A percentile compares a stretch with the other conserved stretches of the same genome.
These are phyloP conservation scores for Pyrocephalus nanus DNA, from an alignment of 2,797 vertebrate genomes.

Conservation along the genomic window DNA sequence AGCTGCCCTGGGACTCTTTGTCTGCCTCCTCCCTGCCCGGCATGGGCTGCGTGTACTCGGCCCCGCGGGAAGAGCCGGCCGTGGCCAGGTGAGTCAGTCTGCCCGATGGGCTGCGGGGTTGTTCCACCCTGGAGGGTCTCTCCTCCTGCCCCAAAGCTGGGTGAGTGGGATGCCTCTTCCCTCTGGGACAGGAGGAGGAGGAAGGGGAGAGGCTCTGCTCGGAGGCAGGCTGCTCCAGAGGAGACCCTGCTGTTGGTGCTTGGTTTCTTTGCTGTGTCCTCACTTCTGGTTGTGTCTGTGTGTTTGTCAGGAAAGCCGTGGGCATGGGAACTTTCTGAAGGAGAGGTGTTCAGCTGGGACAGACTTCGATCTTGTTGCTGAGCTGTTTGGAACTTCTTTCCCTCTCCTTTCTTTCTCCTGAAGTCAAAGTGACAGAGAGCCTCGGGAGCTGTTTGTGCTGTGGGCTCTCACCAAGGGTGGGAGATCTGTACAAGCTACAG, in stretches of 20 bases:
- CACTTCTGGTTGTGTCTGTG: rapidly evolving
- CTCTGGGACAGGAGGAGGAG: not conserved
- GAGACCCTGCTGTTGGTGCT: not conserved
- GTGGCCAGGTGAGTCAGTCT: constrained; percentile 83
- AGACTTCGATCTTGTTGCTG: not conserved
- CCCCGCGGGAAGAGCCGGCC: constrained; percentile 80
- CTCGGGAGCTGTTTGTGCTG: rapidly evolving
- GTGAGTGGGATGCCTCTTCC: not conserved
- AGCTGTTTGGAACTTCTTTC: not conserved
- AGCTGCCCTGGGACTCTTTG: constrained; percentile 21
- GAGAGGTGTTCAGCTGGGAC: not conserved
- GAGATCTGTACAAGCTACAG: not conserved
- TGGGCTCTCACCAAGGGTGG: not conserved
- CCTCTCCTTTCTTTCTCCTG: not conserved
- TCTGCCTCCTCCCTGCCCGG: not conserved
- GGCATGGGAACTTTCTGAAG: not conserved
- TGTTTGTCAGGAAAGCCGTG: rapidly evolving
- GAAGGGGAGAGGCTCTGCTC: not conserved
- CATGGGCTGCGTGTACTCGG: constrained; percentile 92
- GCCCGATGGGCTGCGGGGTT: rapidly evolving
- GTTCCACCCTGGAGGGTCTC: rapidly evolving
- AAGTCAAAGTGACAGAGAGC: not conserved
- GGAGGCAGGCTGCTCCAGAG: not conserved
- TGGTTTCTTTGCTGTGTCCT: rapidly evolving
- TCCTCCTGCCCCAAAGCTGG: not conserved